These are phyloP conservation scores for Callospermophilus lateralis DNA, from an alignment of 2,113 vertebrate genomes.

Conservation along the genomic window DNA sequence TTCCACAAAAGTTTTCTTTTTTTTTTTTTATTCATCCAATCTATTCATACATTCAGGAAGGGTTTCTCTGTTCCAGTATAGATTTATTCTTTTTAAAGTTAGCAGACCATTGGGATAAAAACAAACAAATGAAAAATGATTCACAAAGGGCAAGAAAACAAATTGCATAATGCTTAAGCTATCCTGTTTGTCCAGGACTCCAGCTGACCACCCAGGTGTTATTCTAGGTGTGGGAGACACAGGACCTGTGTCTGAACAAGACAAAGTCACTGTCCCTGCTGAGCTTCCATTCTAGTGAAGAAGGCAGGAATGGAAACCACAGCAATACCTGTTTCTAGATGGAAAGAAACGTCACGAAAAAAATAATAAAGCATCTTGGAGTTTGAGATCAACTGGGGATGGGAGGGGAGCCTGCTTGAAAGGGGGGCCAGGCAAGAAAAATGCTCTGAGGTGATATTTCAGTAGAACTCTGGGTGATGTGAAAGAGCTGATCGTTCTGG, in stretches of 20 bases:
- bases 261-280: neutral
- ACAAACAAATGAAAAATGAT: neutral
- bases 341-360: neutral
- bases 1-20: neutral
- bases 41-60: neutral
- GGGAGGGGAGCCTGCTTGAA: neutral
- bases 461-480: neutral
- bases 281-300: neutral
- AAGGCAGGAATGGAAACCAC: neutral
- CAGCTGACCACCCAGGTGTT: neutral
- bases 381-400: neutral
- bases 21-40: neutral
- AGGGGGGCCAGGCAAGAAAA: fast-evolving
- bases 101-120: neutral
- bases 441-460: neutral
- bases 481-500: neutral
- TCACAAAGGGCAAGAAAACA: neutral
- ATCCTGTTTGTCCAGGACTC: neutral
- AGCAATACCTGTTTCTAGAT: neutral
- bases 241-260: neutral
- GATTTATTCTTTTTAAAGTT: neutral
- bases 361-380: neutral
- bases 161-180: neutral
- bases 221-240: neutral
- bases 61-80: neutral